A percentile compares a stretch with the other conserved stretches of the same genome.
Conservation (phyloP, 2,113 vertebrate genomes). For the Gorilla gorilla region DNA sequence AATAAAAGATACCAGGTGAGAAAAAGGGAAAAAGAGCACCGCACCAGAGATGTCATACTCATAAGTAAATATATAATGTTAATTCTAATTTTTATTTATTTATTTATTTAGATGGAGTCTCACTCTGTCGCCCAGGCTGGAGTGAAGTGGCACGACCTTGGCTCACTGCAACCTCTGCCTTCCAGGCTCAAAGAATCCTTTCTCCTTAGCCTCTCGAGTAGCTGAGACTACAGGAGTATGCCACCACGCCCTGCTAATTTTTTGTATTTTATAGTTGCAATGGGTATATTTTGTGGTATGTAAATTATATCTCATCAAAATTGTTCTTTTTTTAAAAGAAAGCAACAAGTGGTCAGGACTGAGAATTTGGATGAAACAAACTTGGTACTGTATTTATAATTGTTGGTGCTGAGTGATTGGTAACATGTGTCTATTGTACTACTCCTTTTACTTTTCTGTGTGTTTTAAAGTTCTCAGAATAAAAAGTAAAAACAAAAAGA, state of each 20-base stretch:
- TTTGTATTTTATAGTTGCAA: not conserved
- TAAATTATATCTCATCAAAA: not conserved
- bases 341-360: not conserved
- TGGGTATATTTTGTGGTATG: not conserved
- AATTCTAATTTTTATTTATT: not conserved
- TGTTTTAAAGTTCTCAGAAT: conserved; percentile 12
- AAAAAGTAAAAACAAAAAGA: conserved; percentile 15
- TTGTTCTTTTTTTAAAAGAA: not conserved
- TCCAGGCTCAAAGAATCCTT: too few species aligned
- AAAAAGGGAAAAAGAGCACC: not conserved
- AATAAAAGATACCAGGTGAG: not conserved
- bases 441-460: not conserved
- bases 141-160: too few species aligned
- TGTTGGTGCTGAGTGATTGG: not conserved
- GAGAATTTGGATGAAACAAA: not conserved
- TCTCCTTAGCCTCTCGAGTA: too few species aligned
- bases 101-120: too few species aligned
- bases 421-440: not conserved
- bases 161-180: too few species aligned
- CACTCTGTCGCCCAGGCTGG: too few species aligned
- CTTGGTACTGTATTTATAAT: not conserved
- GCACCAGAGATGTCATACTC: not conserved
- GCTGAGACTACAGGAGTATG: too few species aligned
- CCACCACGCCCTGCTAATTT: too few species aligned
- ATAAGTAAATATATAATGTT: not conserved